These are phyloP conservation scores for Megaleporinus macrocephalus DNA, from an alignment of 2,113 vertebrate species.

Conservation along the genomic window DNA sequence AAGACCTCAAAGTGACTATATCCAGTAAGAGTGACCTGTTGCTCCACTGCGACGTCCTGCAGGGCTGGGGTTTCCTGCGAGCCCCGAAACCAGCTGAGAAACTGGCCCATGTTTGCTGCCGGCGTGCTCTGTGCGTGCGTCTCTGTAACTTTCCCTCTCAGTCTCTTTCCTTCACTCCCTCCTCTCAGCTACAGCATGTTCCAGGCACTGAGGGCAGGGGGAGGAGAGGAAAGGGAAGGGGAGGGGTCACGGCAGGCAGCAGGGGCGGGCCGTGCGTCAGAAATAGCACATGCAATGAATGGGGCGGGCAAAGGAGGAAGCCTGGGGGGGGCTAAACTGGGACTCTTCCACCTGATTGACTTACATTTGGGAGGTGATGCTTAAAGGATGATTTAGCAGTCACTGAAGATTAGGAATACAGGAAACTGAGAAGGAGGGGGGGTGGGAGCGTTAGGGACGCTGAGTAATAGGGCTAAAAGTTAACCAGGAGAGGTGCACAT, in stretches of 20 bases:
- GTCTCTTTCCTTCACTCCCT: slow-evolving; percentile 52
- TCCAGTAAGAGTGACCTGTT: slow-evolving; percentile 71
- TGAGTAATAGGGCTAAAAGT: background rate
- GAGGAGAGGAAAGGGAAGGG: slow-evolving; percentile 47
- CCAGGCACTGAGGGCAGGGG: slow-evolving; percentile 51
- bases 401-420: background rate
- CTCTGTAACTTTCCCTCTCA: slow-evolving; percentile 45
- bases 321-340: slow-evolving; percentile 63
- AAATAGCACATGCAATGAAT: slow-evolving; percentile 8
- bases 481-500: background rate
- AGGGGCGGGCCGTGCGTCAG: background rate
- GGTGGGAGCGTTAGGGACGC: too few species aligned
- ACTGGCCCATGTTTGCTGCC: slow-evolving; percentile 74
- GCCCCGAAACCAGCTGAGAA: slow-evolving; percentile 77
- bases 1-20: slow-evolving; percentile 18
- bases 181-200: slow-evolving; percentile 67
- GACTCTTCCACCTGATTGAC: slow-evolving; percentile 59
- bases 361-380: slow-evolving; percentile 34
- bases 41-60: slow-evolving; percentile 73
- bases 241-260: background rate
- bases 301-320: slow-evolving; percentile 24
- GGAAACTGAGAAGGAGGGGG: background rate
- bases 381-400: background rate
- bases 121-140: slow-evolving; percentile 38
- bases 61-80: slow-evolving; percentile 61